phyloP scores from a whole-genome alignment of 2,888 invertebrate species.

The Cosmia pyralina region DNA sequence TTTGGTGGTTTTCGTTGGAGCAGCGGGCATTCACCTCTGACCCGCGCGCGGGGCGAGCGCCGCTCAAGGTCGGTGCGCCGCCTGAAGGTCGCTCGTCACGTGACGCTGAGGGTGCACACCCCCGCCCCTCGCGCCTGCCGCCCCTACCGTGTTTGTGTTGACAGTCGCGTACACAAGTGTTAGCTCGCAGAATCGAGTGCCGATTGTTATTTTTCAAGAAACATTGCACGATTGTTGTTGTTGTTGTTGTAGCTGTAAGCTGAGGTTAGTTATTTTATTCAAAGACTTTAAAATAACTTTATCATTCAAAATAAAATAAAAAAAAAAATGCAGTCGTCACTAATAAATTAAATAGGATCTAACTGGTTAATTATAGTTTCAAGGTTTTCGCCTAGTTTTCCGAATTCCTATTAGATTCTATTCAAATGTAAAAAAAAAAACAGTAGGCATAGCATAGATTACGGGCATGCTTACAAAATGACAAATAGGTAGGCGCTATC shows the following conservation, averaged over 20 bases:
- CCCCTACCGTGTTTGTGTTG: slow-evolving; percentile 70
- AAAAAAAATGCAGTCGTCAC: background rate
- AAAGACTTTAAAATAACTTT: background rate
- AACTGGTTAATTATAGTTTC: slow-evolving; percentile 29
- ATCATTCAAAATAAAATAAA: background rate
- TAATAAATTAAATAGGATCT: slow-evolving; percentile 10
- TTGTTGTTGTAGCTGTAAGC: background rate
- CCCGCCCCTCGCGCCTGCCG: slow-evolving; percentile 71
- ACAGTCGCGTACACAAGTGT: slow-evolving; percentile 76
- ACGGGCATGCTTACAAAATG: slow-evolving; percentile 51
- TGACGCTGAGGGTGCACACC: slow-evolving; percentile 89
- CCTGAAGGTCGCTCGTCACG: slow-evolving; percentile 89
- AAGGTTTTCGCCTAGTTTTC: slow-evolving; percentile 47
- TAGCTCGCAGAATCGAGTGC: slow-evolving; percentile 2
- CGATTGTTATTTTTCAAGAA: slow-evolving; percentile 23
- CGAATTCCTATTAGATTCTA: slow-evolving; percentile 53
- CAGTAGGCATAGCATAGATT: slow-evolving; percentile 33
- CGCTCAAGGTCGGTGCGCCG: slow-evolving; percentile 90
- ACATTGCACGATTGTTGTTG: no score
- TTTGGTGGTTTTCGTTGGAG: slow-evolving; percentile 74
- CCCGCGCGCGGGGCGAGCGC: slow-evolving; percentile 88
- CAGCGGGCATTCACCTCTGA: slow-evolving; percentile 87
- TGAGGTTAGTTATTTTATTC: background rate
- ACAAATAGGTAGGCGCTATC: slow-evolving; percentile 36
- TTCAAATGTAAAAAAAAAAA: slow-evolving; percentile 35